Percentiles rank a stretch among this genome's conserved stretches.
Evolutionary conservation across 37 sponge, comb jelly and placozoan genomes (phyloP).

Genomic region (Cliona cf. orientalis): DNA sequence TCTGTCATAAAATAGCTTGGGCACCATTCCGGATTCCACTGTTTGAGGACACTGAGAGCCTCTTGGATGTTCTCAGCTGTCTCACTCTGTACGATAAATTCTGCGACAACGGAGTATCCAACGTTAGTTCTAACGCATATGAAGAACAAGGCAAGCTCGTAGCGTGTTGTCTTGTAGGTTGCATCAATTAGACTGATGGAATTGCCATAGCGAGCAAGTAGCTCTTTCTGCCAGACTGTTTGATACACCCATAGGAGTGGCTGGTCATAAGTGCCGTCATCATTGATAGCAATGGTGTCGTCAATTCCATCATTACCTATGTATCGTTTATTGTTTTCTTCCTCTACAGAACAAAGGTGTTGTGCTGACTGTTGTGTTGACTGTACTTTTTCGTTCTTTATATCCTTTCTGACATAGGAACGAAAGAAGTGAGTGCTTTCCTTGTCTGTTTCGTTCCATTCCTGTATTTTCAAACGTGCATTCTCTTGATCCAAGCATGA

Average conservation of each 20-base stretch:
- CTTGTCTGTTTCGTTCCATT: no score
- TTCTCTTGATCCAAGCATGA: slow-evolving; percentile 38
- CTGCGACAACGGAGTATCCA: slow-evolving; percentile 45
- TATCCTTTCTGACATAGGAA: no score
- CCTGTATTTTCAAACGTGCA: neutral
- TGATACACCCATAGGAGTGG: slow-evolving; percentile 38
- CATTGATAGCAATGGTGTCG: neutral
- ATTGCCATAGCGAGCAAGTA: slow-evolving; percentile 39
- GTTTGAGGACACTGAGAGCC: slow-evolving; percentile 33
- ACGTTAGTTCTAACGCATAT: slow-evolving; percentile 49
- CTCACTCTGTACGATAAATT: slow-evolving; percentile 42
- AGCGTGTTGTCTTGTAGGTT: slow-evolving; percentile 43
- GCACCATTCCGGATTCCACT: slow-evolving; percentile 49
- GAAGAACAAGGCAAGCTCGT: slow-evolving; percentile 52
- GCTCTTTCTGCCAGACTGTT: slow-evolving; percentile 39
- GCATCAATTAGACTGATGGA: slow-evolving; percentile 39
- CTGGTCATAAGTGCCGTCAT: neutral
- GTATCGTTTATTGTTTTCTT: neutral
- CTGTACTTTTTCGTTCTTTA: no score
- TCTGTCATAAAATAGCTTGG: slow-evolving; percentile 31
- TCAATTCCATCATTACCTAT: neutral
- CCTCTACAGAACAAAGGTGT: neutral
- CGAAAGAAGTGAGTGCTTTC: no score
- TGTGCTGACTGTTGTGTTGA: no score
- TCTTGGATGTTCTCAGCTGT: slow-evolving; percentile 17